Percentiles rank a stretch among this genome's conserved stretches.
Evolutionary conservation across 2,113 vertebrate genomes (phyloP).

Genomic region (Pavo muticus): DNA sequence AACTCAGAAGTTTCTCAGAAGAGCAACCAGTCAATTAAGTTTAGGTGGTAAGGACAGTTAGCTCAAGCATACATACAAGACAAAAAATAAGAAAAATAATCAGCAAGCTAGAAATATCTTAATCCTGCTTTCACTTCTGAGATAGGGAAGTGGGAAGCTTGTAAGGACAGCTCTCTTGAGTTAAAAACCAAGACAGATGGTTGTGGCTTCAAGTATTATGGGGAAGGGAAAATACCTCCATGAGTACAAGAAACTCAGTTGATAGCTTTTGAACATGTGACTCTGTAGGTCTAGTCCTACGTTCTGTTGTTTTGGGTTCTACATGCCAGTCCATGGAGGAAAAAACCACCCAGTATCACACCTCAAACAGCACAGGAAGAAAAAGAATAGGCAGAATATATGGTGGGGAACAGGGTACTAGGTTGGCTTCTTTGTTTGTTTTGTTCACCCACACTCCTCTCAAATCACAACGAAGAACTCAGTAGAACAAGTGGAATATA

Average conservation of each 20-base stretch:
- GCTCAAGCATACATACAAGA: not conserved
- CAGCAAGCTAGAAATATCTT: not conserved
- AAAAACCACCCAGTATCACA: not conserved
- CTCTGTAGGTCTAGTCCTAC: not conserved
- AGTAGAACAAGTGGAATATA: not conserved
- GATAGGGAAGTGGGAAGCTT: not conserved
- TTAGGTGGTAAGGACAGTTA: not conserved
- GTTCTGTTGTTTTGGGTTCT: not conserved
- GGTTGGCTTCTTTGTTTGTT: fast-evolving
- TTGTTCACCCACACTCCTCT: not conserved
- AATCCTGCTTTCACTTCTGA: not conserved
- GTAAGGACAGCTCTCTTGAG: not conserved
- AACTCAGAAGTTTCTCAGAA: not conserved
- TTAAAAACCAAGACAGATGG: not conserved
- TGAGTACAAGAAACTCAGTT: not conserved
- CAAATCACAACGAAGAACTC: not conserved
- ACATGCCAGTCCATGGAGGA: not conserved
- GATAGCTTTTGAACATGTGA: not conserved
- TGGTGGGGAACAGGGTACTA: fast-evolving
- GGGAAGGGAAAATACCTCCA: not conserved
- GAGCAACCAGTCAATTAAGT: not conserved
- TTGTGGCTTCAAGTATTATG: not conserved
- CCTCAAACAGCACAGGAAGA: not conserved
- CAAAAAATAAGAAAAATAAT: not conserved
- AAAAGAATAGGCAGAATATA: not conserved